Percentiles rank a stretch among this genome's conserved stretches.
phyloP scores from a whole-genome alignment of 2,888 invertebrate species.

The Luffia ferchaultella region DNA sequence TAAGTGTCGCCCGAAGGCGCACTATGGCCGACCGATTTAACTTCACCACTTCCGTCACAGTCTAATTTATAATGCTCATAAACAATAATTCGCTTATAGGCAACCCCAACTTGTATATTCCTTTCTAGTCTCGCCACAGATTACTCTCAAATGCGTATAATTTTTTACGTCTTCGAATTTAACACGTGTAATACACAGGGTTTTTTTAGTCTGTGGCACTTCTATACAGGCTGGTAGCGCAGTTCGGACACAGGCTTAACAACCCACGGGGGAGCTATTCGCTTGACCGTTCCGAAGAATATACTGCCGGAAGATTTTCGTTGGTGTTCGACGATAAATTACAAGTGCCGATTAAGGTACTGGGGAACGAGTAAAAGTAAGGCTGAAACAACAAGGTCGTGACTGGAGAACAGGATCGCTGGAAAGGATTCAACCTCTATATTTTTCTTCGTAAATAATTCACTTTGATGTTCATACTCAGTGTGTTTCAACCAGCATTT shows the following conservation, averaged over 20 bases:
- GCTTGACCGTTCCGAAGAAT: slow-evolving; percentile 34
- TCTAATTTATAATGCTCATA: slow-evolving; percentile 6
- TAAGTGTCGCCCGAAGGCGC: not conserved
- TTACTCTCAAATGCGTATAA: not conserved
- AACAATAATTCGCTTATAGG: slow-evolving; percentile 7
- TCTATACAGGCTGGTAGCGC: not conserved
- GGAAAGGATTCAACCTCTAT: not conserved
- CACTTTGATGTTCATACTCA: not conserved
- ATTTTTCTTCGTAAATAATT: not conserved
- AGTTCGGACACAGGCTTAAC: slow-evolving; percentile 21
- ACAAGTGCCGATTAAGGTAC: not conserved
- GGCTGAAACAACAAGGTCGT: not conserved
- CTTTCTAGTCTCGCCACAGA: not conserved
- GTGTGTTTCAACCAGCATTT: no score
- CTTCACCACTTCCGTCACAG: slow-evolving; percentile 21
- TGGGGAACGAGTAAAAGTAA: not conserved
- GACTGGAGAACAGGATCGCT: not conserved
- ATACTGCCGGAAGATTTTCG: slow-evolving; percentile 19
- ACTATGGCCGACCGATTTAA: slow-evolving; percentile 25
- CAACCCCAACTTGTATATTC: not conserved
- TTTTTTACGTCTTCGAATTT: not conserved
- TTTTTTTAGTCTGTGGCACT: not conserved
- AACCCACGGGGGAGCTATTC: slow-evolving; percentile 29
- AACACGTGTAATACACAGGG: not conserved
- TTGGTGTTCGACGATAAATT: not conserved